Base-by-base conservation (phyloP, 2,797 vertebrate genomes). In the Loriculus beryllinus region DNA sequence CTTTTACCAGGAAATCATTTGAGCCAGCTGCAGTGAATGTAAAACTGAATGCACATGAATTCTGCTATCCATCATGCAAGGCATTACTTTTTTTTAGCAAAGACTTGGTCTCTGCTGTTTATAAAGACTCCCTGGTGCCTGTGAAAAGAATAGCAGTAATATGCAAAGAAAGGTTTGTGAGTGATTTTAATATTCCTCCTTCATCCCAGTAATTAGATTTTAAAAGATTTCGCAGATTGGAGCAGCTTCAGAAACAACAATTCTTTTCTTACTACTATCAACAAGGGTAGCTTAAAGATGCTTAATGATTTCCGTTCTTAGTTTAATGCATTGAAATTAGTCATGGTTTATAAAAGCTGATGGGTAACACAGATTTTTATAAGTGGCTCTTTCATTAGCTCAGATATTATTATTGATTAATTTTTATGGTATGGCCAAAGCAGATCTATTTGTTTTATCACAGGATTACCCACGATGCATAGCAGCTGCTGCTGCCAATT, bases 371-470 rank as follows among this genome's bases (percentile, higher is more conserved):
- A 51, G 45, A 43, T 69, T 90, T 95, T 94, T 83, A 76, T 74
- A 86, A 92, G 77, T 82, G 56, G 16, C 65, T 91, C 26, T 90
- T 94, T 93, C 63, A 81, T 95, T 96, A 91, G n/a, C 74, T 91
- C 22, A 33, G 45, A 59, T 88, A 78, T 81, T 92, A 33, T 56
- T 89, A 92, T 88, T 91, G 92, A 92, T 94, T 91, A 63, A 59
- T 79, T 86, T 84, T 88, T 79, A 69, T 76, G 25, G 15, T n/a
- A 78, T 20, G 33, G 19, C 22, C 25, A 65, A 76, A 86, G 51
- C 39, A 84, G 49, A 90, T 81, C n/a, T 88, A 35, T 85, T 80
- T 77, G 17, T 43, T 76, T 87, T 85, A 59, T 84, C 39, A 40
- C 14, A 67, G 31, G 15, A 67, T 84, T 75, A 43, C 14, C 86